These are phyloP conservation scores for Leptopilina syphax DNA, from an alignment of 2,888 invertebrate species.

Conservation along the genomic window DNA sequence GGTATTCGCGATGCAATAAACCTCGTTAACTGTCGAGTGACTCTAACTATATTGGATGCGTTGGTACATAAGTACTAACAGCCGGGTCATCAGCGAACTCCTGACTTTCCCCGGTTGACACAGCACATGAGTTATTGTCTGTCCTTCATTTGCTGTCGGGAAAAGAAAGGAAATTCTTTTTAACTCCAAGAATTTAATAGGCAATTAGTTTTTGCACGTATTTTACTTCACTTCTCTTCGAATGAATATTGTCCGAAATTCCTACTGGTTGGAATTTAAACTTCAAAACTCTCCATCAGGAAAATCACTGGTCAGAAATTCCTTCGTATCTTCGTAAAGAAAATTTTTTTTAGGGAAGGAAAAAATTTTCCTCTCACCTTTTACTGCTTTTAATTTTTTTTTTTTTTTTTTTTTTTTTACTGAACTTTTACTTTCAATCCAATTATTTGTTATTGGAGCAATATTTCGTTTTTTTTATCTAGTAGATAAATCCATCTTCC, in stretches of 20 bases:
- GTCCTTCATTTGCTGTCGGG: constrained; percentile 19
- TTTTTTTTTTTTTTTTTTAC: too few relatives aligned
- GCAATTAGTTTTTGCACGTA: constrained; percentile 2
- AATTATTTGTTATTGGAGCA: too few relatives aligned
- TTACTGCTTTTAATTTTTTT: too few relatives aligned
- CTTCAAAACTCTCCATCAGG: too few relatives aligned
- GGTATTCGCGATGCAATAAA: constrained; percentile 45
- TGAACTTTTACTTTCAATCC: too few relatives aligned
- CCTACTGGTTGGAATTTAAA: too few relatives aligned
- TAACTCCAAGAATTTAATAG: neutral
- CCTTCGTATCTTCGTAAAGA: too few relatives aligned
- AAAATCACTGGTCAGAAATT: too few relatives aligned
- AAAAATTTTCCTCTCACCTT: too few relatives aligned
- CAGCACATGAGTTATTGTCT: constrained; percentile 55
- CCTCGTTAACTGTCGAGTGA: constrained; percentile 35
- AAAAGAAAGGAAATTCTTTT: constrained; percentile 28
- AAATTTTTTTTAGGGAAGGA: too few relatives aligned
- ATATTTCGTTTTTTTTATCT: neutral
- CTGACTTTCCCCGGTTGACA: constrained; percentile 56
- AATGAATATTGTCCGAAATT: too few relatives aligned
- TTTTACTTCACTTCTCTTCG: too few relatives aligned
- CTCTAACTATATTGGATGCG: constrained; percentile 24
- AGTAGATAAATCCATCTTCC: neutral
- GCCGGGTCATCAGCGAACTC: constrained; percentile 48
- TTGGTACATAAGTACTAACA: constrained; percentile 37